Evolutionary conservation across 2,888 invertebrate genomes (phyloP), one percentile per base, ranked within the genome.

Genomic region (Ametastegia equiseti): DNA sequence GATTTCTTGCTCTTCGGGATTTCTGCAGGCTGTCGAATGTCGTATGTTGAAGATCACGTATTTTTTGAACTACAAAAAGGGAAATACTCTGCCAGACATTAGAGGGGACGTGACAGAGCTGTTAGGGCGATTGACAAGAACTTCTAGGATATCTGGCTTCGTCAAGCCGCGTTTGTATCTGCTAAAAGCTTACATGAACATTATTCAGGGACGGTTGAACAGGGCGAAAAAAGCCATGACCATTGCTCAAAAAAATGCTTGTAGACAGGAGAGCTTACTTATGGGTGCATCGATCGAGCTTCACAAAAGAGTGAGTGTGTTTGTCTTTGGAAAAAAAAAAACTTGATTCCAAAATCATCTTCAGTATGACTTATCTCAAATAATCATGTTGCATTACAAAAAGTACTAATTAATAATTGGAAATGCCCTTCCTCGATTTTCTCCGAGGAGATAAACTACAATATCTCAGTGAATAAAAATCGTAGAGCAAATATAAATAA

Each of bases 11-110:
- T 42, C 5, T 54, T 15, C 19, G 15, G 6, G 23, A 2, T n/a
- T n/a, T n/a, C 6, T 19, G 23, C 57, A 89, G 89, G 82, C 83
- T 5, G 63, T 89, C 23, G 89, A 89, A 80, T 86, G 85, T 57
- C 83, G 84, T 23, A 39, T 89, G 27, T 39, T 89, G 1, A 80
- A 86, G 15, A n/a, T 89, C 4, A 77, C 83, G 1, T 86, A 83
- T 1, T 87, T 85, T 23, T 82, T 88, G 13, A 86, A 88, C n/a
- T 81, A 86, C 77, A 88, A 85, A 6, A 85, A 81, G 33, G 83
- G 84, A 0, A 80, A 54, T 2, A 81, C 85, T 9, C 77, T 87
- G 19, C 63, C 81, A 9, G 65, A 83, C 7, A 33, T 84, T 0
- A 1, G 84, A 3, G n/a, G 63, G 0, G 82, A 85, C n/a, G 82